A percentile compares a stretch with the other conserved stretches of the same genome.
Evolutionary conservation across 2,113 vertebrate genomes (phyloP).

Genomic region (Tonatia bakeri): DNA sequence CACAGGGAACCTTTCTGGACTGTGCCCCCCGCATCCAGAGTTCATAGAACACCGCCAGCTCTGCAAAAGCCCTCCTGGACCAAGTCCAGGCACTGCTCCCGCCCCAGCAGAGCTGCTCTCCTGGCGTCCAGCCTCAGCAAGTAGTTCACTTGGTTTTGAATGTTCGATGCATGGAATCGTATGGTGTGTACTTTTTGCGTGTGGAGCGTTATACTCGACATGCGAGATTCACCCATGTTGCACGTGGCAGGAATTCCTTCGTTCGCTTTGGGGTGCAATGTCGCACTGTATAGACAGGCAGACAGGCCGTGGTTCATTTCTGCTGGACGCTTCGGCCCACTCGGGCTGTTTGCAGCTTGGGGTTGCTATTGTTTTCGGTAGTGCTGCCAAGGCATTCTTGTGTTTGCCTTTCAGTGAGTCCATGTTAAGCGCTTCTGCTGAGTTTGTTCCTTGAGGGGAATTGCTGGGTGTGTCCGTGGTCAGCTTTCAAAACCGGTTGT

Average conservation of each 20-base stretch:
- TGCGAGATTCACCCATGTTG: background rate
- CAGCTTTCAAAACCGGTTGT: background rate
- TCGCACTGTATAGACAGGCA: background rate
- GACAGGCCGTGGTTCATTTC: background rate
- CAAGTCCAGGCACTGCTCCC: background rate
- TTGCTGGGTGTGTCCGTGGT: background rate
- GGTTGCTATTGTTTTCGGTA: background rate
- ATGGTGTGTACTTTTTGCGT: background rate
- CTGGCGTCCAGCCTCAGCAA: background rate
- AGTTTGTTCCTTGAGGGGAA: background rate
- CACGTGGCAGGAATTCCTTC: background rate
- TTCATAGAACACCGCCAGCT: background rate
- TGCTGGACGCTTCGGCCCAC: background rate
- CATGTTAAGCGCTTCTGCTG: background rate
- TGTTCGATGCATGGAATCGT: background rate
- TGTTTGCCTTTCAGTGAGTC: background rate
- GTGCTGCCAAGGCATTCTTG: background rate
- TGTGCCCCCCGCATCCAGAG: background rate
- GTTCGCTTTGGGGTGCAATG: background rate
- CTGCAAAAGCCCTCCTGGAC: too few species aligned
- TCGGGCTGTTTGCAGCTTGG: background rate
- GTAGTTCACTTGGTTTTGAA: background rate
- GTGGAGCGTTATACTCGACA: background rate
- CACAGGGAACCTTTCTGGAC: background rate
- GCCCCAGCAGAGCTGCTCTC: background rate